A percentile compares a stretch with the other conserved stretches of the same genome.
Evolutionary conservation across 2,888 invertebrate species (phyloP).

Genomic region (Fragum whitleyi): DNA sequence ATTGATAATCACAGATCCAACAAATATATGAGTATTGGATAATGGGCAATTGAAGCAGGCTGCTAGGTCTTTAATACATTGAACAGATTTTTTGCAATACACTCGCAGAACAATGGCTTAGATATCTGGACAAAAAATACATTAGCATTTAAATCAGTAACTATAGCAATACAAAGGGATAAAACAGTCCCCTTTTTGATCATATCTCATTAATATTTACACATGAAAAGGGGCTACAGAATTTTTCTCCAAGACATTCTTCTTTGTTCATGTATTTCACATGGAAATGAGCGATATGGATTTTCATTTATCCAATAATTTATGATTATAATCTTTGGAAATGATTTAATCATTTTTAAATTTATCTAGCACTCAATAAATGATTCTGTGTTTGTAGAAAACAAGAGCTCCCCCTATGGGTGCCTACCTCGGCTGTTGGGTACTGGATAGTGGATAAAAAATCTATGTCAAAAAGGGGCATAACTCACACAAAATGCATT

Average conservation of each 20-base stretch:
- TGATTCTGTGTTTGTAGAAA: too few species aligned
- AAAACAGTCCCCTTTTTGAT: conserved; percentile 27
- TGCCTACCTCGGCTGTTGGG: too few species aligned
- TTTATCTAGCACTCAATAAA: too few species aligned
- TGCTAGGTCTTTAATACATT: conserved; percentile 29
- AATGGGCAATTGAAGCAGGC: conserved; percentile 37
- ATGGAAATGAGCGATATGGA: not conserved
- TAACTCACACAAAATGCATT: too few species aligned
- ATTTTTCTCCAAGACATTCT: conserved; percentile 2
- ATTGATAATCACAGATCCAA: conserved; percentile 26
- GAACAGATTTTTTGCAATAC: conserved; percentile 54
- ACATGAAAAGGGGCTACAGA: conserved; percentile 22
- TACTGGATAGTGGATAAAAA: too few species aligned
- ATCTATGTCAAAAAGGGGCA: too few species aligned
- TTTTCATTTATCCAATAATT: not conserved
- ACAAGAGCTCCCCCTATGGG: too few species aligned
- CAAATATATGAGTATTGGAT: conserved; percentile 33
- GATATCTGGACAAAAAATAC: conserved; percentile 57
- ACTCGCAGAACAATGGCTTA: conserved; percentile 59
- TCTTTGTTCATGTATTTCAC: not conserved
- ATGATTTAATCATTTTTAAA: too few species aligned
- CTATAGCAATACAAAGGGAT: conserved; percentile 62
- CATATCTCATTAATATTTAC: conserved; percentile 52
- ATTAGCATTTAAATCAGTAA: conserved; percentile 70
- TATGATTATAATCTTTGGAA: not conserved